phyloP scores from a whole-genome alignment of 1,140 invertebrate species.

The Heliconius hermathena region DNA sequence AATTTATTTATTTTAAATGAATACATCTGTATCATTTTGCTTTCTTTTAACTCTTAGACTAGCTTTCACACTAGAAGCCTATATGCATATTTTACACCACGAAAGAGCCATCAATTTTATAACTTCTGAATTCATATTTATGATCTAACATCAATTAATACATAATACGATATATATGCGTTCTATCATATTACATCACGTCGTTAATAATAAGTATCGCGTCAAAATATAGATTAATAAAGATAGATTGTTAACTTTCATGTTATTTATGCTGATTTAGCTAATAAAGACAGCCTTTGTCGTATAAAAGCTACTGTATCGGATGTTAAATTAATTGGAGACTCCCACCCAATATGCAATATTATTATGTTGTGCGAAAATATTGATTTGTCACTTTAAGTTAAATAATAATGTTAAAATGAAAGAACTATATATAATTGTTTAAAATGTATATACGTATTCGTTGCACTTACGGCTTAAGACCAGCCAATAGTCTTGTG shows the following conservation, averaged over 20 bases:
- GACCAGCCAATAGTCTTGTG: no score
- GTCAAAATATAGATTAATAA: constrained; percentile 29
- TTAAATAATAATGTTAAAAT: no score
- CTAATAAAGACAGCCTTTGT: not conserved
- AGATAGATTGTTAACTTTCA: constrained; percentile 14
- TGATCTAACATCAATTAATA: constrained; percentile 4
- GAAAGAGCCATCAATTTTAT: not conserved
- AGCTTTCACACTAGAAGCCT: not conserved
- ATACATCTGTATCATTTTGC: no score
- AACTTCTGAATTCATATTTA: not conserved
- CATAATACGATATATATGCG: constrained; percentile 17
- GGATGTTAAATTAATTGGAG: not conserved
- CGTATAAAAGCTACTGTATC: not conserved
- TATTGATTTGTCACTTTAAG: no score
- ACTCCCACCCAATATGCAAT: not conserved
- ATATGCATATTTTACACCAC: not conserved
- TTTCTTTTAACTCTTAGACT: not conserved
- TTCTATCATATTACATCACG: constrained; percentile 20
- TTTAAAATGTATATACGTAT: no score
- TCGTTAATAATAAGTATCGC: constrained; percentile 24
- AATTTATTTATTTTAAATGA: no score
- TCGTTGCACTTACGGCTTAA: no score
- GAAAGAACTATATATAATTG: no score
- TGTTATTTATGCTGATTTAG: constrained; percentile 36
- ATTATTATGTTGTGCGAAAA: no score